Base-by-base conservation (phyloP, 2,888 invertebrate genomes). In the Apamea epomidion region DNA sequence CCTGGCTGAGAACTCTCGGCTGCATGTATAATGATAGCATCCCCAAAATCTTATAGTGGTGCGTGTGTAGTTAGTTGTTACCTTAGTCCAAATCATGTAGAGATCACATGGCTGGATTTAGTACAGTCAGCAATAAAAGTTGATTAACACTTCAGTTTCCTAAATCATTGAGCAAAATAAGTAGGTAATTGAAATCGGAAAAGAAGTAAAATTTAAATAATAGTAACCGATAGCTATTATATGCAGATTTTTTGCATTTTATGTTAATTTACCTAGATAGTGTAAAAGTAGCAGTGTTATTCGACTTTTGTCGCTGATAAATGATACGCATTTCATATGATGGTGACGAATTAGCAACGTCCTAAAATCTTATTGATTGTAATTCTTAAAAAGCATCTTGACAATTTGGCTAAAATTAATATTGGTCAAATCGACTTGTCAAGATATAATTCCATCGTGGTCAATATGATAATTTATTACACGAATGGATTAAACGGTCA, bases 1-100 rank as follows among this genome's bases (percentile, higher is more conserved):
- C 37, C 16, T 67, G 51, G n/a, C 42, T 37, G 42, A 45, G 18
- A 69, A 8, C 48, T 84, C 77, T 25, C 18, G 37, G 21, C 45
- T 84, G 29, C 25, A 37, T 45, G 12, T 25, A 37, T 62, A 21
- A n/a, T 25, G 25, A 12, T 58, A 48, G 29, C 45, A n/a, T 32
- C 32, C 37, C 51, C 25, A 48, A 60, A 25, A 25, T 5, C 10
- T 25, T 37, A 48, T 32, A 32, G 16, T 48, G 14, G 3, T 51
- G 5, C 25, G 32, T 25, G 25, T 25, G 45, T 14, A 14, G 45
- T 48, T 48, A 37, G 29, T 48, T 21, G 5, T 10, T 16, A 32
- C 21, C 1, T 25, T 16, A 32, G 32, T 51, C 25, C 70, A 51
- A 32, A 51, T 16, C 16, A 32, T 54, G 51, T 54, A 51, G 10